Conservation (phyloP, 1,140 invertebrate genomes). For the Thereuonema tuberculata region DNA sequence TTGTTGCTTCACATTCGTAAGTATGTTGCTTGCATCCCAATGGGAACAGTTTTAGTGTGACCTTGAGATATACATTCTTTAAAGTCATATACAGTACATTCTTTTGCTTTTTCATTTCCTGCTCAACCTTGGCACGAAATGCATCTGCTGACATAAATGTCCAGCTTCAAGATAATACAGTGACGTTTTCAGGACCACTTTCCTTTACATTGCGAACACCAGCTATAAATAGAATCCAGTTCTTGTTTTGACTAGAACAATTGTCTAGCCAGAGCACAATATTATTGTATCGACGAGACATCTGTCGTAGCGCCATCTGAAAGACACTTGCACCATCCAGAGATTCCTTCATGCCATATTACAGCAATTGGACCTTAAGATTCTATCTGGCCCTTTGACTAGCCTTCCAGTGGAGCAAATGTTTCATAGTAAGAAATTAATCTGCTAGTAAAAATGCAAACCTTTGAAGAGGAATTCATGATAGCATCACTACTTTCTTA, state of each 20-base stretch:
- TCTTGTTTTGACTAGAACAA: neutral
- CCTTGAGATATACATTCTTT: neutral
- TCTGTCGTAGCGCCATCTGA: neutral
- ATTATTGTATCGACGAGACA: neutral
- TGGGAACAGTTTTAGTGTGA: neutral
- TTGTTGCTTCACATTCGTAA: neutral
- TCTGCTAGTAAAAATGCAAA: neutral
- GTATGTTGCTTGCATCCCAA: neutral
- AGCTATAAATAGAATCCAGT: conserved; percentile 12
- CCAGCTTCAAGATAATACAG: conserved; percentile 21
- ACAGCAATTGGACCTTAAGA: neutral
- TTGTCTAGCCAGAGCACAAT: neutral
- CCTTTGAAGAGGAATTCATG: neutral
- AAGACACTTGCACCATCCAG: neutral
- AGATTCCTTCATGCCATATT: neutral
- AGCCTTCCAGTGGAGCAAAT: neutral
- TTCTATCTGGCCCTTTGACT: neutral
- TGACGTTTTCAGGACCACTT: conserved; percentile 20
- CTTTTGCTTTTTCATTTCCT: conserved; percentile 17
- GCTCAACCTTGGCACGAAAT: conserved; percentile 25
- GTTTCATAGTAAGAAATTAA: neutral
- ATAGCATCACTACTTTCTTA: neutral
- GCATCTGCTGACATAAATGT: conserved; percentile 24
- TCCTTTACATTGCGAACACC: conserved; percentile 11
- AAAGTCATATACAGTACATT: conserved; percentile 26